Base-by-base conservation (phyloP, 2,888 invertebrate genomes). In the Nephrotoma appendiculata region DNA sequence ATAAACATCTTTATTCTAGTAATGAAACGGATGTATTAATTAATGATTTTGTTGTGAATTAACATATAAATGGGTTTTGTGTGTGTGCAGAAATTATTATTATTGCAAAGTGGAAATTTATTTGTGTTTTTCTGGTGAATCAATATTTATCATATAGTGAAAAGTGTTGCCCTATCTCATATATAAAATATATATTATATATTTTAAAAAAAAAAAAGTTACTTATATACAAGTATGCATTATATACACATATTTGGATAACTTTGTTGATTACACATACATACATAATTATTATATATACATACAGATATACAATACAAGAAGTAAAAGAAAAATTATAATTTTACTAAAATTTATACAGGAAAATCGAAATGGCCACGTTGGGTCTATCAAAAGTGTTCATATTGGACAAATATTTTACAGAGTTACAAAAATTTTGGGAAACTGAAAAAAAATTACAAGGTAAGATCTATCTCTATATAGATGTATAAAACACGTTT, bases 391-490 rank as follows among this genome's bases (percentile, higher is more conserved):
- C 97, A 92, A 98, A 98, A 94, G 98, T 98, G 92, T 98, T 98
- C 95, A 98, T 98, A 92, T 95, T 98, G 94, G 98, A 98, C 95
- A 98, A 98, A 93, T 98, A 98, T 93, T 98, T 98, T 93, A 97
- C 97, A 89, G 98, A 98, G 93, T 94, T 98, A 92, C 97, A 97
- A 92, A 98, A 98, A 93, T 97, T 98, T 93, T 97, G 98, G 97
- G 97, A 98, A 93, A 97, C 97, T 88, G 98, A 98, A 93, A 97
- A 98, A 93, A 97, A 97, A 93, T 94, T 97, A 91, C 96, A 97
- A 95, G 98, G 98, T 98, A 95, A 94, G 94, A 92, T 41, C 48
- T 86, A 19, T 45, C n/a, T 41, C 83, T 83, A 42, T 12, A 48
- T 48, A 48, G 9, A 48, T 12, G 12, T 71, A 71, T 71, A 52